Conservation (phyloP, 2,888 invertebrate genomes). For the Xestoiulus laeticollis region DNA sequence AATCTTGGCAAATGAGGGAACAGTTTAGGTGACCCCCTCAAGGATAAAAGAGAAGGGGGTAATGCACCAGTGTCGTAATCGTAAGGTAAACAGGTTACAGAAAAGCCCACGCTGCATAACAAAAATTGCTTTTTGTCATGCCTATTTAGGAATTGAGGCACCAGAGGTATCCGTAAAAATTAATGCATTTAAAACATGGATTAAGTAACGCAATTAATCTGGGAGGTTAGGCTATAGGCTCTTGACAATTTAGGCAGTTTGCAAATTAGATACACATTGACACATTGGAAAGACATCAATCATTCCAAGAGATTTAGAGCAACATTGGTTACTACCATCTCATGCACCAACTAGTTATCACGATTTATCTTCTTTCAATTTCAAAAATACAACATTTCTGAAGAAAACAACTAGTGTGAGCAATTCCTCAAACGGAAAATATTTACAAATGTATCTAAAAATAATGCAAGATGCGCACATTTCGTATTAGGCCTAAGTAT, state of each 20-base stretch:
- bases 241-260: constrained; percentile 9
- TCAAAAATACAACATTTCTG: neutral
- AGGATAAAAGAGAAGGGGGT: constrained; percentile 28
- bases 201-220: constrained; percentile 15
- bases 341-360: neutral
- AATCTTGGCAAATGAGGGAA: constrained; percentile 23
- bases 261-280: constrained; percentile 6
- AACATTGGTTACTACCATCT: neutral
- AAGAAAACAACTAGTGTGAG: neutral
- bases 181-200: constrained; percentile 13
- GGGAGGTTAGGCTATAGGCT: neutral
- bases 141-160: constrained; percentile 15
- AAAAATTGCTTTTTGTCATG: neutral
- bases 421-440: neutral
- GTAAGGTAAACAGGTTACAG: constrained; percentile 30
- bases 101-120: constrained; percentile 4
- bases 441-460: too few species aligned
- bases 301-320: neutral
- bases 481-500: too few species aligned
- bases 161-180: neutral
- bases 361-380: neutral
- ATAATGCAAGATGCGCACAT: too few species aligned
- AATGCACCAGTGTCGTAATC: constrained; percentile 34
- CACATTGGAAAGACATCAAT: neutral
- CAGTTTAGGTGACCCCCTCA: constrained; percentile 13